These are phyloP conservation scores for Pseudomyrmex cubaensis DNA, from an alignment of 1,140 invertebrate species.

Conservation along the genomic window DNA sequence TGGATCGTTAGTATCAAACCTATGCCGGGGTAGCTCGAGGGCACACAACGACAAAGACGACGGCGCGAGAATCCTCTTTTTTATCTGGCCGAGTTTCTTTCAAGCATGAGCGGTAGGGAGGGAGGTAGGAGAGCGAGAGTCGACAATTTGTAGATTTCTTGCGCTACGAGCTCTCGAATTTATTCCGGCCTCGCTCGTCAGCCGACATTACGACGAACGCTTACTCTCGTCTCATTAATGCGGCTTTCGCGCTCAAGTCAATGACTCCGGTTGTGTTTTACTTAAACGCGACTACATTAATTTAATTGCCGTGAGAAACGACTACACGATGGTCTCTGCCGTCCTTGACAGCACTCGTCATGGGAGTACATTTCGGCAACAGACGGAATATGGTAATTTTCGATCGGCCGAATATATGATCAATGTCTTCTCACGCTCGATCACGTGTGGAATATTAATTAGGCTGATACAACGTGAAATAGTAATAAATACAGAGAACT, in stretches of 20 bases:
- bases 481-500: no score
- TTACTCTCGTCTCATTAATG: constrained; percentile 36
- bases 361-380: constrained; percentile 10
- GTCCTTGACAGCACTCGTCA: background rate
- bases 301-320: constrained; percentile 46
- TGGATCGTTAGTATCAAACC: constrained; percentile 60
- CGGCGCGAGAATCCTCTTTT: constrained; percentile 41
- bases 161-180: constrained; percentile 30
- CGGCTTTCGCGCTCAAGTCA: constrained; percentile 20
- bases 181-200: constrained; percentile 16
- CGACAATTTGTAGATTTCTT: constrained; percentile 57
- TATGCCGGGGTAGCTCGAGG: constrained; percentile 43
- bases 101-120: background rate
- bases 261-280: constrained; percentile 26
- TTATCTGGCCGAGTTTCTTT: constrained; percentile 46
- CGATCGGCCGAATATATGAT: background rate
- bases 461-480: no score
- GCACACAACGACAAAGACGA: constrained; percentile 5
- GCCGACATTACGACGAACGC: constrained; percentile 11
- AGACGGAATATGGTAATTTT: constrained; percentile 19
- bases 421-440: background rate
- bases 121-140: background rate
- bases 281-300: constrained; percentile 37
- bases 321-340: background rate
- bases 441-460: background rate